Evolutionary conservation across 2,113 vertebrate species (phyloP).

Genomic region (Alosa alosa): DNA sequence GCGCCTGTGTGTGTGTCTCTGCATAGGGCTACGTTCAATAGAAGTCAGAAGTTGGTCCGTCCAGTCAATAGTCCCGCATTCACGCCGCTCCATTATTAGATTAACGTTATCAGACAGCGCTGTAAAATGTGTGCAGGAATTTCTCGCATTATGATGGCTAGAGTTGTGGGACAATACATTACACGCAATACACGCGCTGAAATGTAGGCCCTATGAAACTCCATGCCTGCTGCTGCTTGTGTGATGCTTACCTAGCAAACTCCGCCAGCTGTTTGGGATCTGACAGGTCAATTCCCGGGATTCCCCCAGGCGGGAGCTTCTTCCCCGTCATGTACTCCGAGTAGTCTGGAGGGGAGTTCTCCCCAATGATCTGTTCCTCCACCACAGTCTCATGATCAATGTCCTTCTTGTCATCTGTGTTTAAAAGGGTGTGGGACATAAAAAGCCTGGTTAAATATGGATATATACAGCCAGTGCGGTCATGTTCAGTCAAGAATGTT

Average conservation of each 20-base stretch:
- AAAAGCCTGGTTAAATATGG: background rate
- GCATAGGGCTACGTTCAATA: too few relatives aligned
- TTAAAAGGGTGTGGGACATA: conserved; percentile 3
- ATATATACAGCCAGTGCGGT: background rate
- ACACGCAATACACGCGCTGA: too few relatives aligned
- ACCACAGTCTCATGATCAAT: conserved; percentile 95
- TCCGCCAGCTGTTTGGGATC: conserved; percentile 98
- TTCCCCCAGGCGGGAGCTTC: conserved; percentile 96
- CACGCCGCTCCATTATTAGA: too few relatives aligned
- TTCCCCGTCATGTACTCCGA: conserved; percentile 99
- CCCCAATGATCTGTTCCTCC: conserved; percentile 92
- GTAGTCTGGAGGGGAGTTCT: conserved; percentile 97
- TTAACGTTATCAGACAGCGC: too few relatives aligned
- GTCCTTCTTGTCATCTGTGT: conserved; percentile 98
- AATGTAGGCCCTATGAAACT: too few relatives aligned
- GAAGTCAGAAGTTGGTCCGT: too few relatives aligned
- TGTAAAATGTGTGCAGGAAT: too few relatives aligned
- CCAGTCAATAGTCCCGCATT: too few relatives aligned
- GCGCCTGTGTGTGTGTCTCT: too few relatives aligned
- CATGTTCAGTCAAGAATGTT: background rate
- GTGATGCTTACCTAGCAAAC: conserved; percentile 87
- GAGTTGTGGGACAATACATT: too few relatives aligned
- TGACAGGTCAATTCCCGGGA: conserved; percentile 95
- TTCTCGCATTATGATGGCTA: too few relatives aligned
- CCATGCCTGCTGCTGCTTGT: background rate